Evolutionary conservation across 2,797 vertebrate species (phyloP).

Genomic region (Furcifer pardalis): DNA sequence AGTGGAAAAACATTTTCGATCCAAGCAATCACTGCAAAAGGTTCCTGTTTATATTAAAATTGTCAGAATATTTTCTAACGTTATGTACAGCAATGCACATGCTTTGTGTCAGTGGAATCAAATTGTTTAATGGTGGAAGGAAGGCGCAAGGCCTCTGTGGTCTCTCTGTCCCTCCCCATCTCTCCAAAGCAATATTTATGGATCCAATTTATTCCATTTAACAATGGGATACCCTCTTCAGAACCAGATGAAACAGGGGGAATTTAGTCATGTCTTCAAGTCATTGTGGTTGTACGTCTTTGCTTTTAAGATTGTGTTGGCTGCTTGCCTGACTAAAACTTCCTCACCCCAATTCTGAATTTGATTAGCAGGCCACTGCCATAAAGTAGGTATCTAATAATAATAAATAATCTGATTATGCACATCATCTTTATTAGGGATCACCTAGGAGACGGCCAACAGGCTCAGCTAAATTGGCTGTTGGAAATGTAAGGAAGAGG

Average conservation of each 20-base stretch:
- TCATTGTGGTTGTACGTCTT: constrained; percentile 58
- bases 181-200: constrained; percentile 48
- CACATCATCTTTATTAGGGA: constrained; percentile 52
- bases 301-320: constrained; percentile 60
- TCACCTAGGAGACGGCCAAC: constrained; percentile 49
- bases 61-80: constrained; percentile 85
- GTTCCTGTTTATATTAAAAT: constrained; percentile 95
- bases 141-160: constrained; percentile 59
- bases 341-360: constrained; percentile 68
- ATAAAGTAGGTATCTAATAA: constrained; percentile 56
- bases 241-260: constrained; percentile 53
- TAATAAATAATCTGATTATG: constrained; percentile 55
- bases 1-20: constrained; percentile 88
- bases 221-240: constrained; percentile 20
- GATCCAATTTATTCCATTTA: constrained; percentile 58
- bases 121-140: constrained; percentile 64
- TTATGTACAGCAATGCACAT: constrained; percentile 77
- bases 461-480: constrained; percentile 59
- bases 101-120: constrained; percentile 74
- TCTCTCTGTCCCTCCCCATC: constrained; percentile 27
- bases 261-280: constrained; percentile 42
- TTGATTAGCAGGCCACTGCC: constrained; percentile 58
- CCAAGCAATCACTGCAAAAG: constrained; percentile 87
- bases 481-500: constrained; percentile 49
- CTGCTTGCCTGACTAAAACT: constrained; percentile 60